Evolutionary conservation across 1,140 invertebrate species (phyloP).

Genomic region (Lepeophtheirus salmonis): DNA sequence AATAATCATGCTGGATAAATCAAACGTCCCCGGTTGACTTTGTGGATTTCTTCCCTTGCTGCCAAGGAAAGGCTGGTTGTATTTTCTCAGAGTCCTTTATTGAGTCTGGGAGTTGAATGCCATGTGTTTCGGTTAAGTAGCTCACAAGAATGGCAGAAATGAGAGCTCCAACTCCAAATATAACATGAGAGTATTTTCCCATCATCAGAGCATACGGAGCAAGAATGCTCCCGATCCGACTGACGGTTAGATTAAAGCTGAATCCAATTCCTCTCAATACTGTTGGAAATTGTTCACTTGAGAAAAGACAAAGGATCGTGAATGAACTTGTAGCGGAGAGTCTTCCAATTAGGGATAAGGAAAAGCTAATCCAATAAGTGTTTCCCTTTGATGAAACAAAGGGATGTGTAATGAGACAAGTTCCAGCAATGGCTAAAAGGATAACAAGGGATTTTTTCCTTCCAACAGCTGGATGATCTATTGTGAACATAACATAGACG

Average conservation of each 20-base stretch:
- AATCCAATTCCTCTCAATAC: slow-evolving; percentile 28
- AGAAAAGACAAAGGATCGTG: slow-evolving; percentile 28
- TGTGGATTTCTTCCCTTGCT: no score
- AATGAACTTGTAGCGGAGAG: slow-evolving; percentile 31
- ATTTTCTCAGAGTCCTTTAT: no score
- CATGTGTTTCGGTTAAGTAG: no score
- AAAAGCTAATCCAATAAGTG: slow-evolving; percentile 41
- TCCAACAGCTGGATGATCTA: slow-evolving; percentile 8
- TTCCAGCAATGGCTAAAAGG: slow-evolving; percentile 45
- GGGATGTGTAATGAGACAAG: slow-evolving; percentile 30
- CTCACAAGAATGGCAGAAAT: no score
- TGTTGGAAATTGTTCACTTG: slow-evolving; percentile 30
- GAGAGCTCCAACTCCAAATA: no score
- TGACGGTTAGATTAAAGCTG: slow-evolving; percentile 26
- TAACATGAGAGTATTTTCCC: no score
- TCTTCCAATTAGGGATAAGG: slow-evolving; percentile 56
- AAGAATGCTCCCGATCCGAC: slow-evolving; percentile 25
- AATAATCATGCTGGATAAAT: no score
- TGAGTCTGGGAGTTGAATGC: no score
- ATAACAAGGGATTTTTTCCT: slow-evolving; percentile 32
- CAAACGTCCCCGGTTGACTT: no score
- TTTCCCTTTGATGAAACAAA: slow-evolving; percentile 34
- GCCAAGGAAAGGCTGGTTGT: no score
- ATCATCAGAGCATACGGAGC: slow-evolving; percentile 20
- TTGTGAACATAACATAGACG: slow-evolving; percentile 11